Base-by-base conservation (phyloP, 1,140 invertebrate genomes). In the Achroia grisella region DNA sequence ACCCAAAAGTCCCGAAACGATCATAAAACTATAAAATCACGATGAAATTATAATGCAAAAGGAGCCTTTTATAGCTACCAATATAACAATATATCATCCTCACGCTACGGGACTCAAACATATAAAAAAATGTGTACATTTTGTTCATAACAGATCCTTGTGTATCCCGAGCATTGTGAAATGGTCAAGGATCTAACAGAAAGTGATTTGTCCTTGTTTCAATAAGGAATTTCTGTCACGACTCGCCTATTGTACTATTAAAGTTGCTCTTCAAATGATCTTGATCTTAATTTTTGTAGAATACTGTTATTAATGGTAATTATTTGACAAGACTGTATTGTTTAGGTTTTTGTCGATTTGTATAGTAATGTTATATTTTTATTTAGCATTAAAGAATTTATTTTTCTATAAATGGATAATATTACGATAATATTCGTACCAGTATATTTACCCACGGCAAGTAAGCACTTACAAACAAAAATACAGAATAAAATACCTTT, bases 81-180 rank as follows among this genome's bases (percentile, higher is more conserved):
- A 76, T 79, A 80, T 70, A 79, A 71, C 73, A 68, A 82, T 80
- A 80, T 71, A 72, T 83, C 63, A 79, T 75, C 60, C 59, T 71
- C 61, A 56, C 71, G 63, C 63, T 55, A 54, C 51, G 51, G 56
- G 49, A 46, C 51, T 10, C 39, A 33, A 40, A 36, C 35, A 44
- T 37, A 49, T 50, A 55, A 50, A 48, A 48, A 46, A 53, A 41
- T 44, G 32, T 51, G 13, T 35, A 15, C 4, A 37, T 44, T 48
- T 57, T 55, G 36, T 31, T 56, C 54, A 50, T 58, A 66, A 64
- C 53, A 40, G 50, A 41, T 63, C 63, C 60, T 78, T 64, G 60
- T 71, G 70, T 62, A 49, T 52, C 42, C 49, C 40, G 39, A 37
- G 59, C 40, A 54, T 67, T 73, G 49, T 56, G 62, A 52, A 76